Evolutionary conservation across 2,113 vertebrate species (phyloP).

Genomic region (Psilopogon haemacephalus): DNA sequence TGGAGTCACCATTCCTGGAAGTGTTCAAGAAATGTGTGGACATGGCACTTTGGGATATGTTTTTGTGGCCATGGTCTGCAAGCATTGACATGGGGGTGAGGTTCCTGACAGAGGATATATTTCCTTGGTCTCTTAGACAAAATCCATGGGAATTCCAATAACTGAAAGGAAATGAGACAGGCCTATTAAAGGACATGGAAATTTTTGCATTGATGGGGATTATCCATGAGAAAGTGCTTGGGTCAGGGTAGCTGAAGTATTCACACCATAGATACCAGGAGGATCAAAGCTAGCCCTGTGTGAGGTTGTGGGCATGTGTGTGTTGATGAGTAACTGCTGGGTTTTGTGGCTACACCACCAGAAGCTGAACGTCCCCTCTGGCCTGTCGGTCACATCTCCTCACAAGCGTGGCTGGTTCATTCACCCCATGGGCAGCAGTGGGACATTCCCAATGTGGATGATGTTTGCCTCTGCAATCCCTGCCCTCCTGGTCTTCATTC

Average conservation of each 20-base stretch:
- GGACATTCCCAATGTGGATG: slow-evolving; percentile 94
- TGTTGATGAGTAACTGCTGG: neutral
- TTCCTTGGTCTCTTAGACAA: slow-evolving; percentile 10
- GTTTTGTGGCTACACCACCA: slow-evolving; percentile 63
- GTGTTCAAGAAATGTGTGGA: too few species aligned
- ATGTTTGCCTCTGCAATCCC: slow-evolving; percentile 95
- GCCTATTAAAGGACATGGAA: neutral
- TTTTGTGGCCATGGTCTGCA: neutral
- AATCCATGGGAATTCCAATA: neutral
- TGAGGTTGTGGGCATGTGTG: neutral
- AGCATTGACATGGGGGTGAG: neutral
- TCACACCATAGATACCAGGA: neutral
- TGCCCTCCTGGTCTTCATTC: slow-evolving; percentile 94
- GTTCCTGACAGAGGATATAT: neutral
- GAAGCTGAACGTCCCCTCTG: slow-evolving; percentile 95
- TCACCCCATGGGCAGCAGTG: slow-evolving; percentile 89
- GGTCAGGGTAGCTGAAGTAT: neutral
- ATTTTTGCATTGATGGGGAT: neutral
- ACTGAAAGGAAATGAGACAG: slow-evolving; percentile 9
- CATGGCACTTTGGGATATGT: too few species aligned
- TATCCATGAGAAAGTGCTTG: neutral
- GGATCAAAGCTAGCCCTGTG: neutral
- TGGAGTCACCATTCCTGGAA: too few species aligned
- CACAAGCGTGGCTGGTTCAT: slow-evolving; percentile 95
- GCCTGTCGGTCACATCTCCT: slow-evolving; percentile 93